phyloP scores from a whole-genome alignment of 2,113 vertebrate genomes.

The human region GRCh38 chr6:88861001-88861500 shows the following conservation, averaged over 20 bases:
- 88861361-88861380: constrained; percentile 1
- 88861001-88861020: constrained; percentile 21
- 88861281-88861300: constrained; percentile 3
- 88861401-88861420: background rate
- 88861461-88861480: background rate
- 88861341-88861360: constrained; percentile 15
- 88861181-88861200: constrained; percentile 11
- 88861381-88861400: background rate
- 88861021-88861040: constrained; percentile 12
- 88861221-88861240: background rate
- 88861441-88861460: background rate
- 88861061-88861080: background rate
- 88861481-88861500: background rate
- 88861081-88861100: constrained; percentile 2
- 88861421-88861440: constrained; percentile 19
- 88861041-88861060: background rate
- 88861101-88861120: constrained; percentile 9
- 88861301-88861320: constrained; percentile 3
- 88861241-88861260: background rate
- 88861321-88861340: background rate
- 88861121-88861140: background rate
- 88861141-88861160: constrained; percentile 7
- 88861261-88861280: constrained; percentile 23
- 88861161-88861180: background rate
- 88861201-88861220: background rate